Base-by-base conservation (phyloP, 2,113 vertebrate species). In the Myotis davidii region DNA sequence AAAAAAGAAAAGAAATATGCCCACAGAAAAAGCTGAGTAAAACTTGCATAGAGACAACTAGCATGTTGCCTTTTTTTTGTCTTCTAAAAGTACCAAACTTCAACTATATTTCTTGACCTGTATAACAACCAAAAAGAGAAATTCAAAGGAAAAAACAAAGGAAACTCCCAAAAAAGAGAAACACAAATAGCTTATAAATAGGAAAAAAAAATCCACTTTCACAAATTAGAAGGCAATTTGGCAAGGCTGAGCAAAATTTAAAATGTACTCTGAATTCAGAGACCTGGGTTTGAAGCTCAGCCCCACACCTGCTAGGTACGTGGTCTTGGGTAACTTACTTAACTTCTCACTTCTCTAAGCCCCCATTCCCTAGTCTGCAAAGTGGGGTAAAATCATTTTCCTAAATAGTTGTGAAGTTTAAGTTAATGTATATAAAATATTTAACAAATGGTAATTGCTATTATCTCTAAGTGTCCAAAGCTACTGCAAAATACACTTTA, bases 101-200 rank as follows among this genome's bases (percentile, higher is more conserved):
- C 27, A 94, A 70, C 76, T 20, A 7, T 17, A 61, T 23, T 25
- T 69, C 10, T n/a, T 52, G 14, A 64, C 3, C 48, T 74, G 32
- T 0, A 2, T 37, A 77, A 78, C 27, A 78, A 27, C 18, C 52
- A 77, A 37, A 86, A 83, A 85, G 69, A 96, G 18, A 78, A 74
- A 91, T 16, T 50, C 16, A 9, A 64, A 91, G 69, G 67, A 52
- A 74, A 67, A 72, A 70, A 97, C 25, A 88, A 67, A 96, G 61
- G 32, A 59, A 76, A 88, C 27, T 69, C 52, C 48, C 56, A 4
- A 83, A 45, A 50, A 61, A 81, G 34, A 65, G 23, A 45, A 76
- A 27, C 8, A 70, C 48, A 91, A 70, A 45, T 29, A 48, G 34
- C 78, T 77, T 82, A 61, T 20, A 87, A 78, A 37, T 1, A 91